phyloP scores from a whole-genome alignment of 2,888 invertebrate genomes.

The Hirtodrosophila duncani region DNA sequence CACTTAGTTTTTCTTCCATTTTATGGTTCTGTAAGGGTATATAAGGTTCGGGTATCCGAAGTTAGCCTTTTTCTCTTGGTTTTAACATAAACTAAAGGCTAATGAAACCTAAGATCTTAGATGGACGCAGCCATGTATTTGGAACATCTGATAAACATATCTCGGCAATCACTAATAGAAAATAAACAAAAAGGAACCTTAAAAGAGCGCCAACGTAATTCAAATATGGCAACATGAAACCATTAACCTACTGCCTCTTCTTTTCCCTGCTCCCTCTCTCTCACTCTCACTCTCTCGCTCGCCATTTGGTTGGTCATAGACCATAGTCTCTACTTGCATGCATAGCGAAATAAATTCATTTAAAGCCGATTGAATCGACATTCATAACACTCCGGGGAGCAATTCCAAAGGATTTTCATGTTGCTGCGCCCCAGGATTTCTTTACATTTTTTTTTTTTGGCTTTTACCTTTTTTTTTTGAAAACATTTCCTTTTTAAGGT shows the following conservation, averaged over 20 bases:
- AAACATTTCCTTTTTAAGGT: slow-evolving; percentile 24
- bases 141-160: too few species aligned
- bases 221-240: slow-evolving; percentile 14
- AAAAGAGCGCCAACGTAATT: slow-evolving; percentile 23
- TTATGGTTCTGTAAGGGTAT: too few species aligned
- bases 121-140: too few species aligned
- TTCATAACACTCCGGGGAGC: slow-evolving; percentile 76
- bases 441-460: slow-evolving; percentile 64
- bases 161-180: too few species aligned
- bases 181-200: too few species aligned
- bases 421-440: slow-evolving; percentile 61
- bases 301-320: background rate
- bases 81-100: too few species aligned
- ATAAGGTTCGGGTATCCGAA: too few species aligned
- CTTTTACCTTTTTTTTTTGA: slow-evolving; percentile 25
- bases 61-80: too few species aligned
- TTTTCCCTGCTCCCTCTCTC: background rate
- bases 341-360: slow-evolving; percentile 75
- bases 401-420: slow-evolving; percentile 75
- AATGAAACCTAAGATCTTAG: too few species aligned
- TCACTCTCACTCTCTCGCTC: background rate
- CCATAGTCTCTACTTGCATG: slow-evolving; percentile 6
- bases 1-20: too few species aligned
- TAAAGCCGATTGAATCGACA: slow-evolving; percentile 75
- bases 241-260: background rate